Conservation (phyloP, 2,888 invertebrate species). For the Cheilosia urbana region DNA sequence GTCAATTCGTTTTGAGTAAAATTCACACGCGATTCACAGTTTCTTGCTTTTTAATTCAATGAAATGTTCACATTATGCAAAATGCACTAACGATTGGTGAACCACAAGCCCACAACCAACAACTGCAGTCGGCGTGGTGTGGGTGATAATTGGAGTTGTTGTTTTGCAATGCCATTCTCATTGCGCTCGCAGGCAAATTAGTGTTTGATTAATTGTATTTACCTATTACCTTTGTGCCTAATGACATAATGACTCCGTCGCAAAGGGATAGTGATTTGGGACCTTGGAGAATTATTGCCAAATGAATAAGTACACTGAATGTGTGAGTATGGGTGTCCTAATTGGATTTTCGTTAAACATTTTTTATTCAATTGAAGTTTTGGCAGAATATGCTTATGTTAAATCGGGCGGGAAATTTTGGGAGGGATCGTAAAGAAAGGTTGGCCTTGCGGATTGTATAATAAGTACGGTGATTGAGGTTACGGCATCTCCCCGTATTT, state of each 20-base stretch:
- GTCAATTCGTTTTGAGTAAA: conserved; percentile 47
- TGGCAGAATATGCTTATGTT: too few species aligned
- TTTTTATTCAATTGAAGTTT: neutral
- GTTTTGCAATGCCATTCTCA: conserved; percentile 21
- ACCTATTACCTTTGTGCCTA: conserved; percentile 57
- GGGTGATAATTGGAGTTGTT: conserved; percentile 62
- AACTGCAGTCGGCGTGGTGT: conserved; percentile 16
- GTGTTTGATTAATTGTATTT: conserved; percentile 73
- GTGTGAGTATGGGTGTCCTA: neutral
- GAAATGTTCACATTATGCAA: conserved; percentile 53
- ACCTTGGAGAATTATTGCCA: conserved; percentile 38
- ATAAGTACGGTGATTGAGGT: too few species aligned
- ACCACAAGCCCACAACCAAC: neutral
- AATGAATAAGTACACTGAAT: neutral
- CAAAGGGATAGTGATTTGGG: conserved; percentile 35
- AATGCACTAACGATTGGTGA: conserved; percentile 61
- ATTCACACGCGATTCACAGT: conserved; percentile 63
- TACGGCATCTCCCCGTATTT: too few species aligned
- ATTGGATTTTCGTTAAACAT: neutral
- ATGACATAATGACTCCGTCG: conserved; percentile 63
- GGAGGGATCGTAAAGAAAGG: too few species aligned
- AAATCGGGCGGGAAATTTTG: too few species aligned
- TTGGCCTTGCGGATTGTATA: too few species aligned
- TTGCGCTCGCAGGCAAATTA: conserved; percentile 54
- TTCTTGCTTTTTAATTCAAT: conserved; percentile 65